Percentiles rank a stretch among this genome's conserved stretches.
These are phyloP conservation scores for Misgurnus anguillicaudatus DNA, from an alignment of 2,113 vertebrate genomes.

Conservation along the genomic window DNA sequence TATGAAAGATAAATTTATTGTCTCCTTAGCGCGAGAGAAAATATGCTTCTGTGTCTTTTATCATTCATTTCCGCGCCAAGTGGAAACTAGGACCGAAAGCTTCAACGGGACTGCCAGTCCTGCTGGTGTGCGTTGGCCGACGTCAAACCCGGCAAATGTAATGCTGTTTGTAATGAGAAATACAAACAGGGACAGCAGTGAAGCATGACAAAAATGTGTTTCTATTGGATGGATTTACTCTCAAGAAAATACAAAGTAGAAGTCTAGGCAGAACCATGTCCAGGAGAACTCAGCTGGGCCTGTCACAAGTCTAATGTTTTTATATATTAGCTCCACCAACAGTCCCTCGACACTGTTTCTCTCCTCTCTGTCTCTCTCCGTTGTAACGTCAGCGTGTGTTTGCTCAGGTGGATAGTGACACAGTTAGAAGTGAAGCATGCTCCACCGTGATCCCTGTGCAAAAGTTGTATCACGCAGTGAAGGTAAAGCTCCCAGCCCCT, in stretches of 20 bases:
- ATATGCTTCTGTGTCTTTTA: constrained; percentile 11
- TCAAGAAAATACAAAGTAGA: constrained; percentile 75
- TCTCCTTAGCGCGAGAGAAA: background rate
- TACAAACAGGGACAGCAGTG: constrained; percentile 96
- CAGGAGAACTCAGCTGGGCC: constrained; percentile 85
- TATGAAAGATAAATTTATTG: background rate
- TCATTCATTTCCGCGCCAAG: constrained; percentile 3
- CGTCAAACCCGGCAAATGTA: constrained; percentile 80
- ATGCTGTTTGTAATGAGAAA: constrained; percentile 95
- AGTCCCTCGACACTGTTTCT: constrained; percentile 68
- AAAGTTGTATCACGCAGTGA: constrained; percentile 91
- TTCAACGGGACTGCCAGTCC: constrained; percentile 68
- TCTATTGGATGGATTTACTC: constrained; percentile 89
- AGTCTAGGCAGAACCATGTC: constrained; percentile 84
- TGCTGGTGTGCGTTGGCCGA: constrained; percentile 65
- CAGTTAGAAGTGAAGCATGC: constrained; percentile 89
- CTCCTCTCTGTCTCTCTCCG: constrained; percentile 59
- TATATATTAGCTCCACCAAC: constrained; percentile 87
- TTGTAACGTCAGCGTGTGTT: constrained; percentile 80
- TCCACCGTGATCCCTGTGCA: constrained; percentile 78
- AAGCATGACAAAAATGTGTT: constrained; percentile 99
- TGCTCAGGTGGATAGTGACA: constrained; percentile 99
- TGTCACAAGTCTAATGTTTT: constrained; percentile 97
- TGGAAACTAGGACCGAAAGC: constrained; percentile 34
- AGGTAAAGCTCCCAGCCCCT: constrained; percentile 79